Percentiles rank a stretch among this genome's conserved stretches.
Evolutionary conservation across 2,113 vertebrate species (phyloP).

Genomic region (Gambusia affinis): DNA sequence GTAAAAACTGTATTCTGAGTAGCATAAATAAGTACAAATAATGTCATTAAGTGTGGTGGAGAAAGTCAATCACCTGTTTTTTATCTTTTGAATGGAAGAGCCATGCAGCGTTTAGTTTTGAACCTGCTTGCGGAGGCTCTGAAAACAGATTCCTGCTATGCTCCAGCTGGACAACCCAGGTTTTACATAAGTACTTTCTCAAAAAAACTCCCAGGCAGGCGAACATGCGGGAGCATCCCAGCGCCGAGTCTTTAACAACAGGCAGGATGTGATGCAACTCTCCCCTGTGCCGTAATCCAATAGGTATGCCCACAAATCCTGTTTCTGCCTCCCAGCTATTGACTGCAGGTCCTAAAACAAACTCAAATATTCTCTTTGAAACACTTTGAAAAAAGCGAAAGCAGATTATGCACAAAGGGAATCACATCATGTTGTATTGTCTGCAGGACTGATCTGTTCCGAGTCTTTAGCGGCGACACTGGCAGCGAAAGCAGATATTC

Average conservation of each 20-base stretch:
- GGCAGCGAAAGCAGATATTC: slow-evolving; percentile 58
- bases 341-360: slow-evolving; percentile 52
- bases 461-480: slow-evolving; percentile 53
- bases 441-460: slow-evolving; percentile 55
- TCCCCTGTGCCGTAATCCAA: slow-evolving; percentile 57
- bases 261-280: slow-evolving; percentile 46
- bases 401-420: slow-evolving; percentile 63
- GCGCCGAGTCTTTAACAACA: slow-evolving; percentile 52
- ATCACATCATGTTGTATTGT: slow-evolving; percentile 57
- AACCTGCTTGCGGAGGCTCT: slow-evolving; percentile 34
- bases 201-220: slow-evolving; percentile 33
- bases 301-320: slow-evolving; percentile 45
- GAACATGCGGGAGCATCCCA: slow-evolving; percentile 23
- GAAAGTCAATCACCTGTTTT: not conserved
- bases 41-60: slow-evolving; percentile 33
- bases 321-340: slow-evolving; percentile 51
- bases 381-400: slow-evolving; percentile 45
- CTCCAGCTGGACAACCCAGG: slow-evolving; percentile 32
- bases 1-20: slow-evolving; percentile 18
- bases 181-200: slow-evolving; percentile 48
- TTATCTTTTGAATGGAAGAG: slow-evolving; percentile 34
- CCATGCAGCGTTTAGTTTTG: slow-evolving; percentile 16
- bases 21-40: slow-evolving; percentile 46
- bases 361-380: slow-evolving; percentile 63
- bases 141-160: slow-evolving; percentile 36